Base-by-base conservation (phyloP, 2,888 invertebrate genomes). In the Clostera curtula region DNA sequence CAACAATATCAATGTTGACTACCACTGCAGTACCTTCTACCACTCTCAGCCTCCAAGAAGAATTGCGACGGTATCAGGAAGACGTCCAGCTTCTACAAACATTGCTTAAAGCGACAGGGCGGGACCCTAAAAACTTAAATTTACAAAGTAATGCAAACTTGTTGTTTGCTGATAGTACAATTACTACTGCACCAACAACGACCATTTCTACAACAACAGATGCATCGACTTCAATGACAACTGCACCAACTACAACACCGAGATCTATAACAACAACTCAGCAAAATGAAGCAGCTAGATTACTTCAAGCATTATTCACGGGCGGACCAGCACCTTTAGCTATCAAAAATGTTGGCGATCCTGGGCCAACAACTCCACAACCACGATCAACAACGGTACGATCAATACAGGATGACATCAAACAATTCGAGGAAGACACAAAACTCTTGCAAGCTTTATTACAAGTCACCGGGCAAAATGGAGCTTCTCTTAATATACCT, bases 351-450 rank as follows among this genome's bases (percentile, higher is more conserved):
- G 23, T 49, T 22, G 52, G 36, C 12, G 64, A 48, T 15, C 30
- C 42, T n/a, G 48, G 43, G 43, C 25, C 45, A 2, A 47, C 52
- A 22, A 49, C 40, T 25, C 46, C 42, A 24, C 39, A 46, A 13
- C 62, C 63, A 46, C 26, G 26, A 22, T 58, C 66, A 8, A 67
- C 71, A 9, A 77, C 79, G 23, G 35, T 55, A 6, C 66, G 76
- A 7, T 75, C 79, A 14, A 61, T 84, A 28, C 71, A 83, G 52
- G 80, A 82, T 12, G 85, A 84, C 30, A 65, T 85, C 7, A 67
- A 63, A 27, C 79, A 82, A 34, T 77, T 77, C 43, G 75, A 84
- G 49, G 75, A 83, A 55, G 84, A 85, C 31, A 73, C 82, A 4
- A 74, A 75, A 48, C 55, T 84, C 27, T 48, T 82, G 33, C 67